Evolutionary conservation across 2,797 vertebrate genomes (phyloP).

Genomic region (Pseudotriccus pelzelni): DNA sequence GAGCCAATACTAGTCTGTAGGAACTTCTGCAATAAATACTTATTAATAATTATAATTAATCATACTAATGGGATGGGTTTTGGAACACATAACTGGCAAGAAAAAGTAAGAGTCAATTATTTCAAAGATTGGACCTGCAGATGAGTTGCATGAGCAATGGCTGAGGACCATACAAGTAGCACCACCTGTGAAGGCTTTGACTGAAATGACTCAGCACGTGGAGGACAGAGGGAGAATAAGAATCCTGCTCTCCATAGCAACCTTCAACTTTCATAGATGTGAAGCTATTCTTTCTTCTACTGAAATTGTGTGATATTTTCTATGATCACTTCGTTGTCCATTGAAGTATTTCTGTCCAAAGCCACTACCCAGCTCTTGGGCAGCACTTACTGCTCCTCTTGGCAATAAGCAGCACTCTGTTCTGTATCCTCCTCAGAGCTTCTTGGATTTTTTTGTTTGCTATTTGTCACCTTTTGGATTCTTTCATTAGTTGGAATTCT

Average conservation of each 20-base stretch:
- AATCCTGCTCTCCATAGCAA: slow-evolving; percentile 35
- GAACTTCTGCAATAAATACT: background rate
- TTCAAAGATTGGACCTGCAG: background rate
- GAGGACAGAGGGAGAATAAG: background rate
- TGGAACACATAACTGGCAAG: background rate
- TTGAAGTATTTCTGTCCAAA: background rate
- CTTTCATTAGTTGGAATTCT: background rate
- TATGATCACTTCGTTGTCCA: background rate
- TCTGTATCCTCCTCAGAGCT: background rate
- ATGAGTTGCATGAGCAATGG: background rate
- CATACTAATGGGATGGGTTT: background rate
- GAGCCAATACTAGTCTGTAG: background rate
- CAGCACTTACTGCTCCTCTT: background rate
- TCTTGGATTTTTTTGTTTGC: background rate
- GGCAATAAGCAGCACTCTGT: background rate
- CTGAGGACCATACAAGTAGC: background rate
- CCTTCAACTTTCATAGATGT: background rate
- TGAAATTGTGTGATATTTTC: background rate
- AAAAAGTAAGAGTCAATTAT: background rate
- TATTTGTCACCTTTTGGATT: background rate
- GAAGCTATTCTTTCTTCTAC: background rate
- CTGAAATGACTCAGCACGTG: background rate
- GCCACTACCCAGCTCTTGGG: background rate
- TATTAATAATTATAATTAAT: slow-evolving; percentile 2
- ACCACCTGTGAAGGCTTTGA: background rate